These are phyloP conservation scores for Heteronetta atricapilla DNA, from an alignment of 2,113 vertebrate species.

Conservation along the genomic window DNA sequence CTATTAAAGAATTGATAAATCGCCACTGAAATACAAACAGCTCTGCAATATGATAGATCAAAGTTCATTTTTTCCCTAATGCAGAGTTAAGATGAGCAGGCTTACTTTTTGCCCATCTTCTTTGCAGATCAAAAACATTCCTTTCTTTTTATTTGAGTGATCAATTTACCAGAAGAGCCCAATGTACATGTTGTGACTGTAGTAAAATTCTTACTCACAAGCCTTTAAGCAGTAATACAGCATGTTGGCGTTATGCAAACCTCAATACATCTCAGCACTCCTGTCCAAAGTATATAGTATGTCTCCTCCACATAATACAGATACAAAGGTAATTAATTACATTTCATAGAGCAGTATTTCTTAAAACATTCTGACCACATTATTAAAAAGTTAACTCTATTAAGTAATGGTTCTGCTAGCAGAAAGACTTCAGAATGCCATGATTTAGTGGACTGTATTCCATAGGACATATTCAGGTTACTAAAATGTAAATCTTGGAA, in stretches of 20 bases:
- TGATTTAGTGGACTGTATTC: not conserved
- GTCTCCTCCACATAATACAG: not conserved
- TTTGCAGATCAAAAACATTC: slow-evolving; percentile 46
- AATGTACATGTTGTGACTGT: not conserved
- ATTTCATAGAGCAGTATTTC: not conserved
- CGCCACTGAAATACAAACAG: slow-evolving; percentile 37
- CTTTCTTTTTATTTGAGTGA: slow-evolving; percentile 52
- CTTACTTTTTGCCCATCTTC: slow-evolving; percentile 30
- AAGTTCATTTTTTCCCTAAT: slow-evolving; percentile 53
- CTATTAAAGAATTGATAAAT: slow-evolving; percentile 60
- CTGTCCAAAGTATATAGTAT: not conserved
- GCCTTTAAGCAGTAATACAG: not conserved
- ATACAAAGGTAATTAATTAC: not conserved
- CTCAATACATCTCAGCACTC: not conserved
- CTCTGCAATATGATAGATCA: slow-evolving; percentile 44
- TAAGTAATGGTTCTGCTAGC: not conserved
- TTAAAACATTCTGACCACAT: not conserved
- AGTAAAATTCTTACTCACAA: slow-evolving; percentile 28
- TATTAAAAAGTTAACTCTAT: not conserved
- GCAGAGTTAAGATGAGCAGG: slow-evolving; percentile 5
- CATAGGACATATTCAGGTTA: not conserved
- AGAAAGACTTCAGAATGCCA: not conserved
- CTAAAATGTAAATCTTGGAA: not conserved
- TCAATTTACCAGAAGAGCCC: slow-evolving; percentile 6
- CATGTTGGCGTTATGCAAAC: not conserved